These are phyloP conservation scores for Peromyscus nudipes DNA, from an alignment of 2,797 vertebrate genomes.

Conservation along the genomic window DNA sequence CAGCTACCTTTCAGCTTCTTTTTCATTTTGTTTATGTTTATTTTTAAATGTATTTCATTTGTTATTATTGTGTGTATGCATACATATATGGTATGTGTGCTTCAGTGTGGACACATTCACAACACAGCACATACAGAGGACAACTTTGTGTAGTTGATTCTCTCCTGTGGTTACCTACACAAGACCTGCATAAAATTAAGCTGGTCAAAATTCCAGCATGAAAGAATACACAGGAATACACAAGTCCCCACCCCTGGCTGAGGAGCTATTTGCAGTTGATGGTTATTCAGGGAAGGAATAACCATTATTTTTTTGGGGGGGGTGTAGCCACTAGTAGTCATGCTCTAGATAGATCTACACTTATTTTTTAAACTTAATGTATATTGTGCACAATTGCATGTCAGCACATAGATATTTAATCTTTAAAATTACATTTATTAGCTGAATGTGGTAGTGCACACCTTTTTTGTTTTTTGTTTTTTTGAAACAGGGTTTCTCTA, in stretches of 20 bases:
- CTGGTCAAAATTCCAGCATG: background rate
- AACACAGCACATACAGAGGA: background rate
- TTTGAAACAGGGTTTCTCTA: no score
- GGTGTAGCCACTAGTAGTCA: background rate
- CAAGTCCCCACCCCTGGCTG: background rate
- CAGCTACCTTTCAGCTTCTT: background rate
- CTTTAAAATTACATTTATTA: background rate
- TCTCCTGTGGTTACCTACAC: background rate
- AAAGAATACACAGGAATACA: background rate
- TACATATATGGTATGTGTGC: background rate
- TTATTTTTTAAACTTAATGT: background rate
- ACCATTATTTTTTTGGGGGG: background rate
- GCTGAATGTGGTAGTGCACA: background rate
- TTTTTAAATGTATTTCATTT: background rate
- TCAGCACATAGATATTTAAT: background rate
- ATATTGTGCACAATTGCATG: background rate
- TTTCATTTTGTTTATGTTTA: background rate
- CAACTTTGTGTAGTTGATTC: background rate
- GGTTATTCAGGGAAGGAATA: background rate
- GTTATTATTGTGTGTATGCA: background rate
- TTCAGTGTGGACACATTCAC: background rate
- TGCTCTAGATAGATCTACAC: background rate
- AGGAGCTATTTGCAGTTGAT: background rate
- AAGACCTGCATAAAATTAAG: background rate
- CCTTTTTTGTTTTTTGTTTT: no score